Conservation (phyloP, 2,113 vertebrate species). For the Elgaria multicarinata region DNA sequence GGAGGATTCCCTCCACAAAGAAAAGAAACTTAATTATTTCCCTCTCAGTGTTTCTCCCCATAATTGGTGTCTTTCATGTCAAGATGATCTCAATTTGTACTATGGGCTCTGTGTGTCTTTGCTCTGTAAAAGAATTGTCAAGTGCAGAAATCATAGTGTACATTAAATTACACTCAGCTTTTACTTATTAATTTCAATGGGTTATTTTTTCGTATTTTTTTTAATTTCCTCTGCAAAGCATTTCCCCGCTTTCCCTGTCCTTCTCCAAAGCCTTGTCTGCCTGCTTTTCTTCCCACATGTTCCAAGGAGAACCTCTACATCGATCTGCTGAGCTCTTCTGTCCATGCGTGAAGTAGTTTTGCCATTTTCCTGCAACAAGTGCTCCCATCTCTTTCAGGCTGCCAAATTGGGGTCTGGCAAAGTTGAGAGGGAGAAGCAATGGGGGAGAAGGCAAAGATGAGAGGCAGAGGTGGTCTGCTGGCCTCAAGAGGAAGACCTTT, state of each 20-base stretch:
- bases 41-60: constrained; percentile 55
- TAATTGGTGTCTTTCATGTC: constrained; percentile 63
- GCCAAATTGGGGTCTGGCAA: neutral
- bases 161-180: constrained; percentile 60
- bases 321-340: neutral
- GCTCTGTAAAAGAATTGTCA: constrained; percentile 57
- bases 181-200: constrained; percentile 64
- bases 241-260: accelerated
- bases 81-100: constrained; percentile 63
- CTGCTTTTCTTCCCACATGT: neutral
- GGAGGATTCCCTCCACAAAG: neutral
- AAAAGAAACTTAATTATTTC: constrained; percentile 56
- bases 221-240: neutral
- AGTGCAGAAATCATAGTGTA: constrained; percentile 57
- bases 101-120: constrained; percentile 45
- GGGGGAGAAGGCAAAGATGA: neutral
- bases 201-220: neutral
- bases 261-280: accelerated
- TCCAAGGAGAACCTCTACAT: neutral
- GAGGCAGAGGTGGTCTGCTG: neutral
- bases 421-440: neutral
- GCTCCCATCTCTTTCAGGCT: constrained; percentile 61
- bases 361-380: constrained; percentile 17
- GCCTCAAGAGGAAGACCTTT: neutral
- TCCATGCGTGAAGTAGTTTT: neutral